phyloP scores from a whole-genome alignment of 2,797 vertebrate species.

The Echeneis naucrates region DNA sequence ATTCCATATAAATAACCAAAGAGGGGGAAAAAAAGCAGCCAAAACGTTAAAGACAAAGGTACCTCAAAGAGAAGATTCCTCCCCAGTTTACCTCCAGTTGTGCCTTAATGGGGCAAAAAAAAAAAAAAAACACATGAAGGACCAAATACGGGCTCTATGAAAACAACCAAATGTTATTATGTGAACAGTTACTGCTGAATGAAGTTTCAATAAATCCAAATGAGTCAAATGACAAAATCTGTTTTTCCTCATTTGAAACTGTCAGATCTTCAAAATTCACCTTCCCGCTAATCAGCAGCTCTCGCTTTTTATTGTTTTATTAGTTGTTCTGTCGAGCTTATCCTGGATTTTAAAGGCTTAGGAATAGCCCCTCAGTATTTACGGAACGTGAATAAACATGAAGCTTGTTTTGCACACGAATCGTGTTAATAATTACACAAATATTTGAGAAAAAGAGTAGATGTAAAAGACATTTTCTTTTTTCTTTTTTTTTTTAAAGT shows the following conservation, averaged over 20 bases:
- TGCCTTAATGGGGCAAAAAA: constrained; percentile 58
- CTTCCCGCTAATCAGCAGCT: background rate
- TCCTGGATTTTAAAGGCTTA: background rate
- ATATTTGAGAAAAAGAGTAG: background rate
- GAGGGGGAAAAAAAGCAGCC: constrained; percentile 47
- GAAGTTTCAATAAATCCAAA: constrained; percentile 65
- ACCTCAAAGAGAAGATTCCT: constrained; percentile 22
- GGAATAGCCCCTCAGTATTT: background rate
- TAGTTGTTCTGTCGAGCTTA: background rate
- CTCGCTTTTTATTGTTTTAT: background rate
- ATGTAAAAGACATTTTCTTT: background rate
- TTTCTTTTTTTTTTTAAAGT: background rate
- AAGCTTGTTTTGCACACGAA: background rate
- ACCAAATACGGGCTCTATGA: constrained; percentile 53
- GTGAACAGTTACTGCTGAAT: constrained; percentile 41
- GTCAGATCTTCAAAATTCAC: background rate
- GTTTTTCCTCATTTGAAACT: constrained; percentile 15
- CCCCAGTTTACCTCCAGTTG: constrained; percentile 43
- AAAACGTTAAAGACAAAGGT: constrained; percentile 30
- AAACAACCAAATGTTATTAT: constrained; percentile 23
- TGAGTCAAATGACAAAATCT: constrained; percentile 2
- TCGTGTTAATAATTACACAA: background rate
- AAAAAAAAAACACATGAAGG: constrained; percentile 30
- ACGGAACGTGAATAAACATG: background rate
- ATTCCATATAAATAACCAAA: constrained; percentile 29